A percentile compares a stretch with the other conserved stretches of the same genome.
These are phyloP conservation scores for Sinonovacula constricta DNA, from an alignment of 1,140 invertebrate species.

Conservation along the genomic window DNA sequence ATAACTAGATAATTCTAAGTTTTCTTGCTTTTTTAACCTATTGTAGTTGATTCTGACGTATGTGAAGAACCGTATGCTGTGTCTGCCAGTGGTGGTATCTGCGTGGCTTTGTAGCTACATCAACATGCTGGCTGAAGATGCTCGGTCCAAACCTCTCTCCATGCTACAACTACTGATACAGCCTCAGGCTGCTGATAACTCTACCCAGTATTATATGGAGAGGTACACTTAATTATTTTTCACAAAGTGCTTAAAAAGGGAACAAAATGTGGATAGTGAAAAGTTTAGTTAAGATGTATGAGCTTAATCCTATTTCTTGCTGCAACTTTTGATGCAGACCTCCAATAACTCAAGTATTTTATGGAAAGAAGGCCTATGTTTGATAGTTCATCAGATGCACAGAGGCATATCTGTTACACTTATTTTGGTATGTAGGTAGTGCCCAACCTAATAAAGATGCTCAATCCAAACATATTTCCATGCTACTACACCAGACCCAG, in stretches of 20 bases:
- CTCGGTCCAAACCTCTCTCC: slow-evolving; percentile 90
- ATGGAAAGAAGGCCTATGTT: too few relatives aligned
- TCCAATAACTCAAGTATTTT: too few relatives aligned
- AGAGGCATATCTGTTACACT: slow-evolving; percentile 17
- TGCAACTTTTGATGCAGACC: too few relatives aligned
- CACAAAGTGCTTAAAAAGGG: too few relatives aligned
- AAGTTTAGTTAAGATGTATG: too few relatives aligned
- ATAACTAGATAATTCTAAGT: too few relatives aligned
- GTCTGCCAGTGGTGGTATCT: slow-evolving; percentile 91
- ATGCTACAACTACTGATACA: slow-evolving; percentile 93
- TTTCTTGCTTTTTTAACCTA: too few relatives aligned
- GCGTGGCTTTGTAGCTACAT: slow-evolving; percentile 96
- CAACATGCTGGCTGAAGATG: slow-evolving; percentile 89
- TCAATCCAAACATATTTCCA: too few relatives aligned
- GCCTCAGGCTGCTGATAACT: slow-evolving; percentile 5
- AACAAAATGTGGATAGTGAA: too few relatives aligned
- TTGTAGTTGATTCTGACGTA: slow-evolving; percentile 90
- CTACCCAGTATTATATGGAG: slow-evolving; percentile 78
- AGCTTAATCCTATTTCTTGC: too few relatives aligned
- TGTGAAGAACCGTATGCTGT: slow-evolving; percentile 90
- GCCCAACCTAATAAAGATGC: neutral
- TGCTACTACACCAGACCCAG: too few relatives aligned
- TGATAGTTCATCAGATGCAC: neutral
- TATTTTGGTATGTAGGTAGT: neutral
- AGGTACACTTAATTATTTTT: too few relatives aligned